Percentiles rank a stretch among this genome's conserved stretches.
Evolutionary conservation across 2,113 vertebrate genomes (phyloP).

Genomic region (Toxostoma redivivum): DNA sequence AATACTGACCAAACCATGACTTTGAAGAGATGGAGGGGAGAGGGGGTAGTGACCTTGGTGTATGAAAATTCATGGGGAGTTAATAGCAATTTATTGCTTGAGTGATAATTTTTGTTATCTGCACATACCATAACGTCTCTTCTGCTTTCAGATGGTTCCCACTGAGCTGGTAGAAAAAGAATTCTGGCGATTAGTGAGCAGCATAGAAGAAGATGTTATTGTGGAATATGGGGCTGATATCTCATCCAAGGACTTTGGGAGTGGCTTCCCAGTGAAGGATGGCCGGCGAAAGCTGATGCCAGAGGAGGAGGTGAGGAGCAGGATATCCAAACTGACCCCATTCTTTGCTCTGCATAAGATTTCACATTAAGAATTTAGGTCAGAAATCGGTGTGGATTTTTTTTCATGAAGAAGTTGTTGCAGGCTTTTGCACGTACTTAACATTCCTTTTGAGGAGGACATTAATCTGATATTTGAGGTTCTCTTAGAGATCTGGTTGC

Average conservation of each 20-base stretch:
- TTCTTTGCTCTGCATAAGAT: neutral
- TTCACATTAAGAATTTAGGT: neutral
- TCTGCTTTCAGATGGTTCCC: conserved; percentile 88
- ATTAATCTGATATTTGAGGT: neutral
- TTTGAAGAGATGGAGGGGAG: neutral
- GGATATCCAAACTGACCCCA: neutral
- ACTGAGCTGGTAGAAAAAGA: conserved; percentile 98
- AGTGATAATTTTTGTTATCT: neutral
- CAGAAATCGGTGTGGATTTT: neutral
- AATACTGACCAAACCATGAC: neutral
- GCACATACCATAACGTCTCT: neutral
- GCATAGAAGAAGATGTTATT: conserved; percentile 97
- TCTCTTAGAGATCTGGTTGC: neutral
- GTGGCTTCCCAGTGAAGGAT: conserved; percentile 91
- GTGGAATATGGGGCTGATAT: conserved; percentile 98
- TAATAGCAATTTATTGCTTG: neutral
- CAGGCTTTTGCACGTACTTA: neutral
- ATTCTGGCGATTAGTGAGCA: conserved; percentile 97
- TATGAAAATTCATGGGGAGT: neutral
- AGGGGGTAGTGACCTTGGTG: neutral
- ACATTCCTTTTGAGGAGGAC: neutral
- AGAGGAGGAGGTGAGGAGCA: conserved; percentile 89
- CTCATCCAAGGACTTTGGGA: conserved; percentile 96
- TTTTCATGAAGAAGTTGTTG: neutral
- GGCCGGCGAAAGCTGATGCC: conserved; percentile 87